A percentile compares a stretch with the other conserved stretches of the same genome.
These are phyloP conservation scores for Botrylloides violaceus DNA, from an alignment of 23 tunicate genomes.

Conservation along the genomic window DNA sequence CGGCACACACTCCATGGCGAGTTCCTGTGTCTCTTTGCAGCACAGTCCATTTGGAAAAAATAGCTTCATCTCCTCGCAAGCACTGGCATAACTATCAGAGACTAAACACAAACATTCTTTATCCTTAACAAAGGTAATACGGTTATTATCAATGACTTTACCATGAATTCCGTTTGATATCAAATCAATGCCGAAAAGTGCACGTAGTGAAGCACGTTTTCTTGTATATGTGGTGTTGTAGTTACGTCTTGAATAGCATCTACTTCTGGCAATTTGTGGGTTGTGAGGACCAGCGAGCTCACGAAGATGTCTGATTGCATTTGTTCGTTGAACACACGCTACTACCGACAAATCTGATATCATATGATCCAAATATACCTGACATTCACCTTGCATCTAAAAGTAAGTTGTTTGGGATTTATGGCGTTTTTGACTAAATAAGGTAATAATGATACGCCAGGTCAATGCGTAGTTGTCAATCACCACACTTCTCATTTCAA, in stretches of 20 bases:
- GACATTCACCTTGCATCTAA: constrained; percentile 68
- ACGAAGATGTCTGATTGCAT: constrained; percentile 53
- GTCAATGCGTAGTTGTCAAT: too few relatives aligned
- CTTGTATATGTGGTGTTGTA: not conserved
- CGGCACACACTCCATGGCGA: constrained; percentile 59
- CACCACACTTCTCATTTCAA: too few relatives aligned
- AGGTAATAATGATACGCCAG: too few relatives aligned
- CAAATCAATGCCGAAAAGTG: constrained; percentile 61
- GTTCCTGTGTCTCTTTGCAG: constrained; percentile 51
- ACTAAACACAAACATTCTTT: too few relatives aligned
- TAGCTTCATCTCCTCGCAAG: constrained; percentile 62
- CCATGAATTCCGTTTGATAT: constrained; percentile 89
- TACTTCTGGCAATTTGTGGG: constrained; percentile 29
- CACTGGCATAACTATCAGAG: constrained; percentile 53
- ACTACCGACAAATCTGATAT: constrained; percentile 53
- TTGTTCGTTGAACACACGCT: constrained; percentile 50
- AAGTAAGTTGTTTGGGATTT: too few relatives aligned
- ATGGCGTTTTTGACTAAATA: too few relatives aligned
- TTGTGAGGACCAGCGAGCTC: constrained; percentile 68
- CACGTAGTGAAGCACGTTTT: constrained; percentile 25
- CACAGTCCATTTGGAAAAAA: constrained; percentile 78
- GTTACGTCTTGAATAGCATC: not conserved
- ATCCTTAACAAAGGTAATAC: not conserved
- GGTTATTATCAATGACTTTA: not conserved
- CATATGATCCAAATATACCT: constrained; percentile 62